Evolutionary conservation across 2,797 vertebrate species (phyloP).

Genomic region (Threskiornis aethiopicus): DNA sequence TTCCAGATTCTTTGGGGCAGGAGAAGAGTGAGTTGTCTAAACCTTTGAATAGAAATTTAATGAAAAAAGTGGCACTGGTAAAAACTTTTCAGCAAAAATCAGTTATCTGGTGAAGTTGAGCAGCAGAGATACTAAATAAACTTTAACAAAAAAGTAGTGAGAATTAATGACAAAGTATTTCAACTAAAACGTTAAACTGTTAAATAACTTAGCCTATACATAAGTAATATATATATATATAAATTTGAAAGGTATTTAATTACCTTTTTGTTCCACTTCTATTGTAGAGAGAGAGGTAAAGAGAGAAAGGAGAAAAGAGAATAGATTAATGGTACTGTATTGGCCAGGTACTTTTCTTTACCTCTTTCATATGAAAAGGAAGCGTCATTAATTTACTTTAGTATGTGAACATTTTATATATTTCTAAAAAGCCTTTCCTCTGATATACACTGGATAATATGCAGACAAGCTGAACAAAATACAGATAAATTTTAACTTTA

Average conservation of each 20-base stretch:
- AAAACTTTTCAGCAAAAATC: slow-evolving; percentile 50
- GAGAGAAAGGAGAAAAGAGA: slow-evolving; percentile 85
- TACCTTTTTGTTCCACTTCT: slow-evolving; percentile 99
- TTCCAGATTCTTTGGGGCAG: slow-evolving; percentile 6
- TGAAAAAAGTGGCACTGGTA: slow-evolving; percentile 22
- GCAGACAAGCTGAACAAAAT: slow-evolving; percentile 28
- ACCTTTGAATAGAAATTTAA: slow-evolving; percentile 17
- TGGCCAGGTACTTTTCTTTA: slow-evolving; percentile 79
- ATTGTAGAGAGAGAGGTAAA: slow-evolving; percentile 88
- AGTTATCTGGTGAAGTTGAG: slow-evolving; percentile 72
- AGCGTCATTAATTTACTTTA: slow-evolving; percentile 69
- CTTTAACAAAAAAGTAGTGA: slow-evolving; percentile 74
- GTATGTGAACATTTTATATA: slow-evolving; percentile 51
- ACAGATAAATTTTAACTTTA: slow-evolving; percentile 25
- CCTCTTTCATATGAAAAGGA: slow-evolving; percentile 76
- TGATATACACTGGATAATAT: slow-evolving; percentile 25
- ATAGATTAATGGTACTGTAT: slow-evolving; percentile 83
- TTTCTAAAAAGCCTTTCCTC: neutral
- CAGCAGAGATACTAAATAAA: slow-evolving; percentile 79
- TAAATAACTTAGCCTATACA: slow-evolving; percentile 81
- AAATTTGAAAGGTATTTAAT: slow-evolving; percentile 90
- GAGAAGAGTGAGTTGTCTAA: neutral
- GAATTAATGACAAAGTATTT: slow-evolving; percentile 80
- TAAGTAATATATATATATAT: slow-evolving; percentile 72
- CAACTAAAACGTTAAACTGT: slow-evolving; percentile 80